Evolutionary conservation across 30 jellyfish, hydroid and myxozoan genomes (phyloP).

Genomic region (Rhopilema esculentum): DNA sequence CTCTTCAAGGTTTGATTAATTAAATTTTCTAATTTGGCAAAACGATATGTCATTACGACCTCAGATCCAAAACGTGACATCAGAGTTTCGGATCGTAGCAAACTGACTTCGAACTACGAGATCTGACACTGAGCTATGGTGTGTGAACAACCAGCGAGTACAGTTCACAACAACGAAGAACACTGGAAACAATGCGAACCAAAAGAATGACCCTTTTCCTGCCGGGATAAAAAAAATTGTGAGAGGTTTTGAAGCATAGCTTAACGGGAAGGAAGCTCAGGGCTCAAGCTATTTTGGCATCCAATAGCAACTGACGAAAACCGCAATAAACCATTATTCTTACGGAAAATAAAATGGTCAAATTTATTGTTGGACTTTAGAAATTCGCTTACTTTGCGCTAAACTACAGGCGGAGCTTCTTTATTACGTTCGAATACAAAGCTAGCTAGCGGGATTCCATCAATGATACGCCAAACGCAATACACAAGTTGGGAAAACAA

Average conservation of each 20-base stretch:
- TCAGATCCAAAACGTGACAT: constrained; percentile 20
- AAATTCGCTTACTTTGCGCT: constrained; percentile 29
- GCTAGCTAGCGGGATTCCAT: constrained; percentile 58
- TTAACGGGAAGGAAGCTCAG: constrained; percentile 77
- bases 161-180: constrained; percentile 27
- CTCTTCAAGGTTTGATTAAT: neutral
- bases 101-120: neutral
- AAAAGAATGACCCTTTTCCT: constrained; percentile 69
- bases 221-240: constrained; percentile 61
- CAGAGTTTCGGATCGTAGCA: neutral
- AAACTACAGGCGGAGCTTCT: constrained; percentile 12
- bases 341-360: constrained; percentile 62
- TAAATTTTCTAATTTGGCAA: neutral
- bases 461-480: constrained; percentile 68
- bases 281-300: constrained; percentile 55
- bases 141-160: constrained; percentile 1
- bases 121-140: constrained; percentile 19
- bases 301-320: constrained; percentile 70
- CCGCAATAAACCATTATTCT: constrained; percentile 62
- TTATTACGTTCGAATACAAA: constrained; percentile 15
- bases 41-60: neutral
- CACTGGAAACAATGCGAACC: constrained; percentile 35
- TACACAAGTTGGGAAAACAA: constrained; percentile 26
- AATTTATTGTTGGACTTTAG: constrained; percentile 50
- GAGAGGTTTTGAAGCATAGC: constrained; percentile 45